A percentile compares a stretch with the other conserved stretches of the same genome.
These are phyloP conservation scores for Philaethria dido DNA, from an alignment of 2,888 invertebrate genomes.

Conservation along the genomic window DNA sequence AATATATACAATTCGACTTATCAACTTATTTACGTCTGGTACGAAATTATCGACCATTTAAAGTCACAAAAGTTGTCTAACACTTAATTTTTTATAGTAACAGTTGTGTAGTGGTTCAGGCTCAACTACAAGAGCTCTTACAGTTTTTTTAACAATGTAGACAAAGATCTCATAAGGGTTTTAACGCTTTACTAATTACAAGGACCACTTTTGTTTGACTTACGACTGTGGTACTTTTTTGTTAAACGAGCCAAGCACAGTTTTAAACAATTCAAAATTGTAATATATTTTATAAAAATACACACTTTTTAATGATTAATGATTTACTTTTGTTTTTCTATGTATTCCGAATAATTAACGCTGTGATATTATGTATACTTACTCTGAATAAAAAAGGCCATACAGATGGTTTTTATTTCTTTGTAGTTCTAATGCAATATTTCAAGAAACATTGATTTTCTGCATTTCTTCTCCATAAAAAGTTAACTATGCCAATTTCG, in stretches of 20 bases:
- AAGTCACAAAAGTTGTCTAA: slow-evolving; percentile 1
- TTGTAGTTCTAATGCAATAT: too few relatives aligned
- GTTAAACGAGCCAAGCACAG: not conserved
- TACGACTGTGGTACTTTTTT: slow-evolving; percentile 9
- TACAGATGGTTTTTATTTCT: too few relatives aligned
- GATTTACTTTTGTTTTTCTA: not conserved
- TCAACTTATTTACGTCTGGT: too few relatives aligned
- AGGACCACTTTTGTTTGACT: slow-evolving; percentile 29
- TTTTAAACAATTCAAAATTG: not conserved
- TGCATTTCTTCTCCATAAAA: too few relatives aligned
- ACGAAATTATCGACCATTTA: slow-evolving; percentile 8
- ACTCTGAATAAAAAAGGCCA: too few relatives aligned
- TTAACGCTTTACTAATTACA: slow-evolving; percentile 28
- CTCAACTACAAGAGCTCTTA: slow-evolving; percentile 4
- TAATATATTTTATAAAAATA: not conserved
- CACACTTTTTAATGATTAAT: not conserved
- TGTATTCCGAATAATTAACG: too few relatives aligned
- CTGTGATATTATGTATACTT: too few relatives aligned
- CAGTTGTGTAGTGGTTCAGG: slow-evolving; percentile 12
- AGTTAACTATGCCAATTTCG: too few relatives aligned
- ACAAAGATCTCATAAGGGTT: slow-evolving; percentile 20
- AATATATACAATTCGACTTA: too few relatives aligned
- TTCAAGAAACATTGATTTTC: too few relatives aligned
- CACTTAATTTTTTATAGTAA: slow-evolving; percentile 19
- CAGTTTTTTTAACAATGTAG: slow-evolving; percentile 19